Evolutionary conservation across 2,113 vertebrate genomes (phyloP).

Genomic region (Lepisosteus oculatus): DNA sequence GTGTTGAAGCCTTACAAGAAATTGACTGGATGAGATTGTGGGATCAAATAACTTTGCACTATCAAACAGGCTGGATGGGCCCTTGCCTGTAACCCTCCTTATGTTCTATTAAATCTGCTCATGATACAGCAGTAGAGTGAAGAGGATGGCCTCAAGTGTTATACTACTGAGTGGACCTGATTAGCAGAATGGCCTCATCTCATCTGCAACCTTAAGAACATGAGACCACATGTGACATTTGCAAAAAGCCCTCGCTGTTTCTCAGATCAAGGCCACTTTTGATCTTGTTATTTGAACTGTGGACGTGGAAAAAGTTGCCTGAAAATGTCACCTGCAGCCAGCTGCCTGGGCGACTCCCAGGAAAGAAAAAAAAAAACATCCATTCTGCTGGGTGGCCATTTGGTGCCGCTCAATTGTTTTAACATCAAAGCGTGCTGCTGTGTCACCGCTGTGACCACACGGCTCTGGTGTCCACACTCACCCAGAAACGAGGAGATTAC

Average conservation of each 20-base stretch:
- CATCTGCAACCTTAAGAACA: constrained; percentile 19
- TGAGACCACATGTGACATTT: constrained; percentile 43
- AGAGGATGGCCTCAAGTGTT: too few relatives aligned
- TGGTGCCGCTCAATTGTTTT: constrained; percentile 16
- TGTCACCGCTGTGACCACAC: constrained; percentile 27
- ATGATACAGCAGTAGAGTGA: background rate
- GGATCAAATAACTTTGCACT: too few relatives aligned
- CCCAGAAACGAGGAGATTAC: background rate
- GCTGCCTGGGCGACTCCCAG: background rate
- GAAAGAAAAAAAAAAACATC: background rate
- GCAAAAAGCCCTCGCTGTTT: constrained; percentile 19
- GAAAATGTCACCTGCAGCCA: constrained; percentile 35
- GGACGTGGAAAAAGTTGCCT: constrained; percentile 18
- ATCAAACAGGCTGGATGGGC: too few relatives aligned
- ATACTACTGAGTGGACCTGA: too few relatives aligned
- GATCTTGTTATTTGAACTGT: constrained; percentile 46
- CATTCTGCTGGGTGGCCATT: constrained; percentile 27
- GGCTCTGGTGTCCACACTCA: background rate
- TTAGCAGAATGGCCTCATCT: constrained; percentile 12
- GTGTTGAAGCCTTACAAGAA: too few relatives aligned
- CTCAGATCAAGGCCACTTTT: constrained; percentile 46
- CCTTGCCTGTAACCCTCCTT: constrained; percentile 27
- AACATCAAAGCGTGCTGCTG: constrained; percentile 22
- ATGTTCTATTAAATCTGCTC: background rate
- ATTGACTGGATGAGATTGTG: too few relatives aligned